These are phyloP conservation scores for Sebastes kiyomatsui DNA, from an alignment of 2,797 vertebrate species.

Conservation along the genomic window DNA sequence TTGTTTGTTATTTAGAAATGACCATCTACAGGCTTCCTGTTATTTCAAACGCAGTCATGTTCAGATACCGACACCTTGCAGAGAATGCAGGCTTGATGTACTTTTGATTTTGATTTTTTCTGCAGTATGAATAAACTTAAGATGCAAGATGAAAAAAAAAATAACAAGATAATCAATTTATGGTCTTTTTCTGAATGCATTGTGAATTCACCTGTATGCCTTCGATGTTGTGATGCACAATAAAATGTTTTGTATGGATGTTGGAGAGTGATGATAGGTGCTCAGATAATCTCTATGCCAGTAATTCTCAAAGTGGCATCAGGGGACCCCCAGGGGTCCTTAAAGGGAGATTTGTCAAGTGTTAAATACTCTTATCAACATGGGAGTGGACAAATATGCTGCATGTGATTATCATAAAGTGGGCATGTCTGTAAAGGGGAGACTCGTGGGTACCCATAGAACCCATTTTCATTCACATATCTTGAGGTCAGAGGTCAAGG, in stretches of 20 bases:
- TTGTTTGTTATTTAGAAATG: conserved; percentile 2
- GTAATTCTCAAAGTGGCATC: too few species aligned
- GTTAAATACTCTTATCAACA: too few species aligned
- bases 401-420: too few species aligned
- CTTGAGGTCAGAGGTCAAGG: too few species aligned
- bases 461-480: too few species aligned
- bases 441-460: too few species aligned
- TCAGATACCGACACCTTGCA: neutral
- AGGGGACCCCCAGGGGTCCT: too few species aligned
- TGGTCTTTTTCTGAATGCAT: neutral
- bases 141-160: neutral
- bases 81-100: neutral
- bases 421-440: too few species aligned
- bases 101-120: conserved; percentile 7
- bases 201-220: neutral
- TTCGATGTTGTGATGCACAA: conserved; percentile 6
- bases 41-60: neutral
- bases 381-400: too few species aligned
- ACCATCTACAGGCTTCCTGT: neutral
- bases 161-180: neutral
- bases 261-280: rapidly evolving
- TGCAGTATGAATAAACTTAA: conserved; percentile 10
- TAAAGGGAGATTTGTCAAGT: too few species aligned
- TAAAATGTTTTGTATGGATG: conserved; percentile 22
- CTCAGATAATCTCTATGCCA: neutral